These are phyloP conservation scores for Varanus salvator DNA, from an alignment of 2,113 vertebrate species.

Conservation along the genomic window DNA sequence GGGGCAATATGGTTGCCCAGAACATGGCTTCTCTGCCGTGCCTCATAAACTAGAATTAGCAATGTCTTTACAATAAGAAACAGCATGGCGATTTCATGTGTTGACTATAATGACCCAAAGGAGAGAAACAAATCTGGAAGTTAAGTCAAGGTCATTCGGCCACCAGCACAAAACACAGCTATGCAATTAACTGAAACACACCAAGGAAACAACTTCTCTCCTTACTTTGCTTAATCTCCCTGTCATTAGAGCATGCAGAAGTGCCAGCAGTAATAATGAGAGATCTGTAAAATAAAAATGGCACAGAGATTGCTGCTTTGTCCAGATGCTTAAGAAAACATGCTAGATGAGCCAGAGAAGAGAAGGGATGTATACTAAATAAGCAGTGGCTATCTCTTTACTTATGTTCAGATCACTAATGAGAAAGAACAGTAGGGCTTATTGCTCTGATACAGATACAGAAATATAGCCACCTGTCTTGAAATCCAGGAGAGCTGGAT, in stretches of 20 bases:
- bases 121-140: conserved; percentile 35
- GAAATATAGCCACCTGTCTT: neutral
- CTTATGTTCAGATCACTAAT: neutral
- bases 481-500: neutral
- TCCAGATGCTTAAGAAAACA: neutral
- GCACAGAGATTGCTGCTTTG: neutral
- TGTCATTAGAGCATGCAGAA: conserved; percentile 9
- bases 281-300: neutral
- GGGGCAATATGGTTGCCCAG: neutral
- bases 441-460: neutral
- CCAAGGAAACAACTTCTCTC: conserved; percentile 8
- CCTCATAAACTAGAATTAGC: conserved; percentile 7
- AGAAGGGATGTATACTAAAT: neutral
- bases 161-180: neutral
- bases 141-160: conserved; percentile 34
- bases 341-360: neutral
- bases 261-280: conserved; percentile 19
- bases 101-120: conserved; percentile 33
- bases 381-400: neutral
- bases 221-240: conserved; percentile 25
- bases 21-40: conserved; percentile 27
- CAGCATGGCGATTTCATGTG: neutral
- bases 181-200: conserved; percentile 26
- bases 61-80: neutral
- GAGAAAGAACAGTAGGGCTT: neutral